These are phyloP conservation scores for Rhagologus leucostigma DNA, from an alignment of 2,113 vertebrate species.

Conservation along the genomic window DNA sequence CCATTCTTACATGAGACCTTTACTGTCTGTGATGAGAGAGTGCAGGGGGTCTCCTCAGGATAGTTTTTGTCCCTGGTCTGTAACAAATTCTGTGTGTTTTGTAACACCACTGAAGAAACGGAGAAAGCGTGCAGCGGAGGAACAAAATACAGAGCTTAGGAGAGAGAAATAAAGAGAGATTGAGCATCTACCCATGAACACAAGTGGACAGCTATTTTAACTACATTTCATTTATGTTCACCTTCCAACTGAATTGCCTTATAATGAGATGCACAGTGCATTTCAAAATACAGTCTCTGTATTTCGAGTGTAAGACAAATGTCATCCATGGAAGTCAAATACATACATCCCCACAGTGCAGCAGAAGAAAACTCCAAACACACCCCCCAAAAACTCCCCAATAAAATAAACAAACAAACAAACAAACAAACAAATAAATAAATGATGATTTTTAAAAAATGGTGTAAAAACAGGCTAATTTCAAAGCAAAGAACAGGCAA, in stretches of 20 bases:
- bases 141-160: neutral
- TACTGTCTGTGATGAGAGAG: neutral
- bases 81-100: neutral
- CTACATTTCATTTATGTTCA: neutral
- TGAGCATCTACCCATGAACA: neutral
- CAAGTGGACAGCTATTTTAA: neutral
- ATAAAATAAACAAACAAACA: neutral
- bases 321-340: neutral
- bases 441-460: neutral
- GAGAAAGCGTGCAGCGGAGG: neutral
- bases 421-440: neutral
- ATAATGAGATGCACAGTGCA: neutral
- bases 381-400: rapidly evolving
- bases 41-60: neutral
- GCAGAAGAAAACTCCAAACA: neutral
- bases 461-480: neutral
- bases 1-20: neutral
- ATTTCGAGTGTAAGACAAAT: neutral
- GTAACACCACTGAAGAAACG: neutral
- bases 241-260: neutral
- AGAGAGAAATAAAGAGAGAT: neutral
- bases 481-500: neutral
- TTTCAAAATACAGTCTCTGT: neutral
- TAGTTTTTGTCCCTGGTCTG: neutral
- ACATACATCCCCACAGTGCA: neutral